Conservation (phyloP, 1,140 invertebrate genomes). For the Macrocentrus cingulum region DNA sequence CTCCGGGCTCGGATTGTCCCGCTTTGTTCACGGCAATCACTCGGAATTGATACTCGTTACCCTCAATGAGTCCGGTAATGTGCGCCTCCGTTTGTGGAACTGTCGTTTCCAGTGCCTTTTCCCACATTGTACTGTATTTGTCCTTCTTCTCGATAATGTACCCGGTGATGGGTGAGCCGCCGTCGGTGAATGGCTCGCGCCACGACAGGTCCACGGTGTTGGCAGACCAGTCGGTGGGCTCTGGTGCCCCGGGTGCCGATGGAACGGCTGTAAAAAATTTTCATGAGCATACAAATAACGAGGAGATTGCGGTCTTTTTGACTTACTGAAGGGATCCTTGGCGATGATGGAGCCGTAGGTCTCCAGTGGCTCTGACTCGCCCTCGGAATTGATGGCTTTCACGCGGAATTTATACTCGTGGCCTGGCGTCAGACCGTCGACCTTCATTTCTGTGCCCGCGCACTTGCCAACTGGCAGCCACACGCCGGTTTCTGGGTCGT, state of each 20-base stretch:
- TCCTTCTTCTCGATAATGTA: constrained; percentile 98
- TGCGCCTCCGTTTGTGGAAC: constrained; percentile 70
- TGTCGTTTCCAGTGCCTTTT: constrained; percentile 83
- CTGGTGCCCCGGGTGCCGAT: constrained; percentile 80
- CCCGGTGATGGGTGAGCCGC: constrained; percentile 87
- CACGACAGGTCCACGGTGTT: constrained; percentile 88
- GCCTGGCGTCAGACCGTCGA: constrained; percentile 85
- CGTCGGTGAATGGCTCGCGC: constrained; percentile 79
- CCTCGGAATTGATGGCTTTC: constrained; percentile 95
- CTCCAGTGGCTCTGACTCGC: constrained; percentile 95
- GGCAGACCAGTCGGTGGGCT: constrained; percentile 88
- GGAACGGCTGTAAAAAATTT: constrained; percentile 66
- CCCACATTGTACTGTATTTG: constrained; percentile 92
- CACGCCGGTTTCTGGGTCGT: constrained; percentile 85
- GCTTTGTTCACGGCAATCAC: constrained; percentile 95
- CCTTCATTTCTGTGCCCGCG: constrained; percentile 81
- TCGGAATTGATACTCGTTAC: constrained; percentile 98
- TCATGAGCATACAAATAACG: constrained; percentile 3
- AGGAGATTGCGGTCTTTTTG: constrained; percentile 1
- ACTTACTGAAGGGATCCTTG: constrained; percentile 95
- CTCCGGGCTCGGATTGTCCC: constrained; percentile 85
- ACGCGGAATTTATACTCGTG: constrained; percentile 98
- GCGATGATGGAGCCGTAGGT: constrained; percentile 89
- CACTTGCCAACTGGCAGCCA: constrained; percentile 88
- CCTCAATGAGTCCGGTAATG: constrained; percentile 88